Percentiles rank a stretch among this genome's conserved stretches.
Evolutionary conservation across 2,888 invertebrate genomes (phyloP).

Genomic region (Catocala nupta): DNA sequence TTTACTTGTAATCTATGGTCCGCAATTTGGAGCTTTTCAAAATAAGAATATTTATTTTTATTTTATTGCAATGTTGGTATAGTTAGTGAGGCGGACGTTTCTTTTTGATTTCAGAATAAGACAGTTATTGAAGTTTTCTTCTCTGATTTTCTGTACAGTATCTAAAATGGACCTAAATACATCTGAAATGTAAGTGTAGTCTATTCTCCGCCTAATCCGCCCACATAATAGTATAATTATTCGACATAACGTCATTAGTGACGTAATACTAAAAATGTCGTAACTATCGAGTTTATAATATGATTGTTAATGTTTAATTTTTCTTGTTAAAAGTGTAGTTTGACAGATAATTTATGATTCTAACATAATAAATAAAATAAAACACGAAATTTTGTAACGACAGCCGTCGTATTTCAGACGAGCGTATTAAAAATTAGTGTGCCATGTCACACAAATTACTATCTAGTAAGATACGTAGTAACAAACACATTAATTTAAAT

Average conservation of each 20-base stretch:
- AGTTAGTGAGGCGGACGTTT: too few species aligned
- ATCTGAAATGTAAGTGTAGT: too few species aligned
- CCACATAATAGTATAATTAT: too few species aligned
- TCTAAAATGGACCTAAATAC: too few species aligned
- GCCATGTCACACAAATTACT: conserved; percentile 45
- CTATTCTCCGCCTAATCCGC: too few species aligned
- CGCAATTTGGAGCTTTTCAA: conserved; percentile 18
- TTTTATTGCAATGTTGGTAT: too few species aligned
- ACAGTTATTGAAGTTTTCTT: too few species aligned
- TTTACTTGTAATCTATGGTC: conserved; percentile 82
- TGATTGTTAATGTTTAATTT: conserved; percentile 12
- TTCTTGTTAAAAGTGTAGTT: conserved; percentile 5
- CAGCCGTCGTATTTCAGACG: conserved; percentile 11
- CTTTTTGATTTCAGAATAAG: too few species aligned
- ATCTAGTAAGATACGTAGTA: conserved; percentile 50
- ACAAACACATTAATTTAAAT: conserved; percentile 50
- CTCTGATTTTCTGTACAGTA: too few species aligned
- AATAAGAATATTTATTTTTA: conserved; percentile 11
- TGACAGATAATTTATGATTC: conserved; percentile 13
- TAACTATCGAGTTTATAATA: conserved; percentile 5
- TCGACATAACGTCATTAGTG: conserved; percentile 9
- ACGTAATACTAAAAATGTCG: too few species aligned
- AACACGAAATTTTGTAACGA: conserved; percentile 4
- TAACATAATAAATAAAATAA: conserved; percentile 1
- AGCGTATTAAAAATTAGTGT: conserved; percentile 31